These are phyloP conservation scores for Tympanuchus pallidicinctus DNA, from an alignment of 2,113 vertebrate species.

Conservation along the genomic window DNA sequence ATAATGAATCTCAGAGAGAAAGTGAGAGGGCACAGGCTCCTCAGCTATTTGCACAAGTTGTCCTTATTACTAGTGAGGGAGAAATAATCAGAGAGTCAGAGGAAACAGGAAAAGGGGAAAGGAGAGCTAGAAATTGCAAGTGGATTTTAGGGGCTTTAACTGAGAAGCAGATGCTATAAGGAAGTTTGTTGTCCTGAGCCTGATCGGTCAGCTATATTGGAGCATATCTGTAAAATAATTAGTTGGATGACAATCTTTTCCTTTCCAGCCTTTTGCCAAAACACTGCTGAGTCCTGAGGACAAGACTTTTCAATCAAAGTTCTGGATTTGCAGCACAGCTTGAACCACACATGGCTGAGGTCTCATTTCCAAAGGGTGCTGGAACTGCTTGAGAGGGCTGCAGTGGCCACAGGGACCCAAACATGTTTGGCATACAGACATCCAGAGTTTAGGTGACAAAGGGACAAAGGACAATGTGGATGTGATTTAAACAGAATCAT, in stretches of 20 bases:
- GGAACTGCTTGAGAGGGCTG: neutral
- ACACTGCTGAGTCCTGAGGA: neutral
- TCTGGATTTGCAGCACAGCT: neutral
- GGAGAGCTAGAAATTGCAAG: neutral
- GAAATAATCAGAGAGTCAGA: neutral
- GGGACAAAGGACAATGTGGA: neutral
- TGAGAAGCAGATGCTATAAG: neutral
- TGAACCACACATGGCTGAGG: neutral
- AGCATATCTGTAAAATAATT: neutral
- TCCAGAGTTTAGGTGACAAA: neutral
- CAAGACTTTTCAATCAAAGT: neutral
- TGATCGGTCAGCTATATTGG: neutral
- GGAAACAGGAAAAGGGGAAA: neutral
- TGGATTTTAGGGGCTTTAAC: neutral
- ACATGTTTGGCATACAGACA: neutral
- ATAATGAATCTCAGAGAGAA: constrained; percentile 41
- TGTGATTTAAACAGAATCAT: neutral
- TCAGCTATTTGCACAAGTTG: constrained; percentile 27
- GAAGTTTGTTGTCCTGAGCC: neutral
- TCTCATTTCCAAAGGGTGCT: neutral
- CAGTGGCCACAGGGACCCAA: neutral
- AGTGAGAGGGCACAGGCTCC: constrained; percentile 14
- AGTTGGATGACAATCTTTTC: neutral
- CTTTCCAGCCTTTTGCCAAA: neutral
- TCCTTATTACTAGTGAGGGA: neutral